Evolutionary conservation across 92 coral and sea anemone genomes (phyloP).

Genomic region (Zoanthus sansibaricus): DNA sequence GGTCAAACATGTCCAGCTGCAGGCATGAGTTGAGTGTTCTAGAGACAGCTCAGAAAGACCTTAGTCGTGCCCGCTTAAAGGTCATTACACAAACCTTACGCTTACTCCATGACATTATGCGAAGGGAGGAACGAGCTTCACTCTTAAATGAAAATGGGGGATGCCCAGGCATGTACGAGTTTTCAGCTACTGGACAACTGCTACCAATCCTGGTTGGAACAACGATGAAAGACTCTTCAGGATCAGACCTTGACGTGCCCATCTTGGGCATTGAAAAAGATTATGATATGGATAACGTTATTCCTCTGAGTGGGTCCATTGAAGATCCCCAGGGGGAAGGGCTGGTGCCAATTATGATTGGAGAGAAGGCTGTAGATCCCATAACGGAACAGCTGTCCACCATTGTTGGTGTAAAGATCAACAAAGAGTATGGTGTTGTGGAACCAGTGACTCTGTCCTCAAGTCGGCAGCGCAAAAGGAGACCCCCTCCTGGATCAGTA

Average conservation of each 20-base stretch:
- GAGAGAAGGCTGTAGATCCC: slow-evolving; percentile 98
- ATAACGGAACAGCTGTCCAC: slow-evolving; percentile 89
- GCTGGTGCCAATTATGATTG: slow-evolving; percentile 96
- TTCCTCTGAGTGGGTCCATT: slow-evolving; percentile 95
- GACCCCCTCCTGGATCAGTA: slow-evolving; percentile 94
- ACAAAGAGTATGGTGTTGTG: slow-evolving; percentile 88
- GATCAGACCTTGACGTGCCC: slow-evolving; percentile 93
- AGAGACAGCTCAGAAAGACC: slow-evolving; percentile 84
- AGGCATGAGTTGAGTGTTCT: slow-evolving; percentile 93
- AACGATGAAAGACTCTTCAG: slow-evolving; percentile 81
- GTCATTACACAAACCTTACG: slow-evolving; percentile 84
- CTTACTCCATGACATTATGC: slow-evolving; percentile 88
- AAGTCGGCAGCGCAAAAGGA: slow-evolving; percentile 84
- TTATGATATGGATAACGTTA: slow-evolving; percentile 85
- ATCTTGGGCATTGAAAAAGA: slow-evolving; percentile 92
- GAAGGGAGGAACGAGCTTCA: slow-evolving; percentile 91
- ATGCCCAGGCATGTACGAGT: slow-evolving; percentile 98
- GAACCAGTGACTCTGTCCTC: slow-evolving; percentile 97
- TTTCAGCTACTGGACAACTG: slow-evolving; percentile 94
- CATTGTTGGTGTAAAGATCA: slow-evolving; percentile 89
- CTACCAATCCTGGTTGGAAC: slow-evolving; percentile 97
- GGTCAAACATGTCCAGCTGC: slow-evolving; percentile 81
- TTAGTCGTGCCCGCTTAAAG: slow-evolving; percentile 72
- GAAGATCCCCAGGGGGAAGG: slow-evolving; percentile 99
- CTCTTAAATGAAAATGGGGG: slow-evolving; percentile 94